These are phyloP conservation scores for Centropristis striata DNA, from an alignment of 2,113 vertebrate species.

Conservation along the genomic window DNA sequence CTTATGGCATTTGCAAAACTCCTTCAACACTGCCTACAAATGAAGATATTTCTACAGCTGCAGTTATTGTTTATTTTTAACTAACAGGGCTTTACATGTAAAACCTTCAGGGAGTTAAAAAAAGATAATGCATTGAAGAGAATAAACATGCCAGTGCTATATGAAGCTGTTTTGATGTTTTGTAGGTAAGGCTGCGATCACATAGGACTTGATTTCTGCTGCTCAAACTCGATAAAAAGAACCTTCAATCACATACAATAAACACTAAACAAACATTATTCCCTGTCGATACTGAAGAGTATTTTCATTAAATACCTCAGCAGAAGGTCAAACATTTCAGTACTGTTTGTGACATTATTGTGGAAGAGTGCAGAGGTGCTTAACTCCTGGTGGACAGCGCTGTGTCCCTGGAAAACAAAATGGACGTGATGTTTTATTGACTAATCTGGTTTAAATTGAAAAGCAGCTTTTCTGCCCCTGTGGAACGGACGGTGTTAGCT, in stretches of 20 bases:
- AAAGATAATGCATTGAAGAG: neutral
- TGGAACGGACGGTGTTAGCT: constrained; percentile 1
- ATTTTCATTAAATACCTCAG: neutral
- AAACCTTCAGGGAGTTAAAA: neutral
- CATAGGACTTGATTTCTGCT: neutral
- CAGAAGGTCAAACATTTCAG: neutral
- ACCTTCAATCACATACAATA: neutral
- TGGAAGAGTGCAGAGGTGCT: constrained; percentile 24
- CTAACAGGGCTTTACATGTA: neutral
- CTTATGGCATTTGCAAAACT: neutral
- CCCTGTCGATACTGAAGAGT: neutral
- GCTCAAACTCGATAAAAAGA: neutral
- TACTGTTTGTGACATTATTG: constrained; percentile 20
- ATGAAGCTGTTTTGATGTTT: neutral
- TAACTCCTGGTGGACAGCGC: constrained; percentile 17
- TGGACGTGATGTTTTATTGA: constrained; percentile 58
- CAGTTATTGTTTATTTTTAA: neutral
- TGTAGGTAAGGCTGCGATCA: neutral
- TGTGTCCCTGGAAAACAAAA: constrained; percentile 45
- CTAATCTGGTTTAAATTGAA: constrained; percentile 75
- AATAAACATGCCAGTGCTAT: neutral
- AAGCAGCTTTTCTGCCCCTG: constrained; percentile 67
- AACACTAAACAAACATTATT: neutral
- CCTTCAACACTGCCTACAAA: neutral
- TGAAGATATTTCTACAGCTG: neutral